A percentile compares a stretch with the other conserved stretches of the same genome.
Conservation (phyloP, 2,113 vertebrate species). For the Leptodactylus fuscus region DNA sequence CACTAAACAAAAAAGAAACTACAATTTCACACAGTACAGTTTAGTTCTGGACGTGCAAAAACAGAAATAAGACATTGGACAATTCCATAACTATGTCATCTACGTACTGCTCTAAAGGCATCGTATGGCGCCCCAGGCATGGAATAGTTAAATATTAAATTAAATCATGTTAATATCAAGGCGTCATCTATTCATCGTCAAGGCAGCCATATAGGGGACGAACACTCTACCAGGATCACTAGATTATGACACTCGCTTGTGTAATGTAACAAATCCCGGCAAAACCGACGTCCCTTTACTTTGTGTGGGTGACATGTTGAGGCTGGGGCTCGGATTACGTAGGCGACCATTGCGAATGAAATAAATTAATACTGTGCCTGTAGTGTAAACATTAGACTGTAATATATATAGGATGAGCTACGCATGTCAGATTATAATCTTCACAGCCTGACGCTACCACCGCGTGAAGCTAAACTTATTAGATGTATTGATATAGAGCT, state of each 20-base stretch:
- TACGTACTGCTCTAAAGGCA: background rate
- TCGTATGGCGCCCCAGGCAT: background rate
- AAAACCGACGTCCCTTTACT: background rate
- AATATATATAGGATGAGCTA: constrained; percentile 9
- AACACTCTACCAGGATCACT: background rate
- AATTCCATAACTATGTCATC: no score
- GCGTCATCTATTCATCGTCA: background rate
- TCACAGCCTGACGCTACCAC: constrained; percentile 37
- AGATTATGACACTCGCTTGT: background rate
- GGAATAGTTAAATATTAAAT: constrained; percentile 7
- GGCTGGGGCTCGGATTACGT: background rate
- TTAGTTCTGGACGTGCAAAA: background rate
- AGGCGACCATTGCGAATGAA: background rate
- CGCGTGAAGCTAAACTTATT: background rate
- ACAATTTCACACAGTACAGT: background rate
- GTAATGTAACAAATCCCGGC: background rate
- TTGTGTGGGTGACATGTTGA: background rate
- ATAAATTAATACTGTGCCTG: constrained; percentile 43
- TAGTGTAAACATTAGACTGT: constrained; percentile 55
- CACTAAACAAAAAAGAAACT: background rate
- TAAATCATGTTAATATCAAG: background rate
- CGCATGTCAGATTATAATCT: background rate
- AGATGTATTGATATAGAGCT: background rate
- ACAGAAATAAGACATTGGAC: background rate
- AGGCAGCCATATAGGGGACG: background rate